Base-by-base conservation (phyloP, 2,888 invertebrate species). In the Sphaerophoria rueppellii region DNA sequence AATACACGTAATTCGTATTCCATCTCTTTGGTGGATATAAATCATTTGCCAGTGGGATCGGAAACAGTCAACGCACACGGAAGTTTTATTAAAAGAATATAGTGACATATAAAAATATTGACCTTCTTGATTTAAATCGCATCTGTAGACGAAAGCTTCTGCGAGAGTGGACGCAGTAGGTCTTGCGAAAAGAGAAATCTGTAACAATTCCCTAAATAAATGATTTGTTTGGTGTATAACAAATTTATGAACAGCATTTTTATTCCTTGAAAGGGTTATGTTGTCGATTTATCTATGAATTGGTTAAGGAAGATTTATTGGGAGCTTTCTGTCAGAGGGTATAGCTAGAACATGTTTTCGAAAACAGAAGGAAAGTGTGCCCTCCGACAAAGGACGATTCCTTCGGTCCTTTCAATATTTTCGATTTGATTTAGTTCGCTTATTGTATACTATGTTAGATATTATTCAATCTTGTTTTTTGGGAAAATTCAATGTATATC, bases 81-180 rank as follows among this genome's bases (percentile, higher is more conserved):
- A 48, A 32, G 50, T 65, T 65, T 34, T 46, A 48, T 50, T 50
- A 54, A 67, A 54, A 40, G 40, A 67, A 67, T n/a, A 54, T 52
- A 12, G 9, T 54, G 67, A 67, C 67, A 54, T 52, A 54, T n/a
- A 54, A 67, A 40, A 67, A 40, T 14, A 67, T 40, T 67, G 67
- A 67, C 67, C 67, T 67, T 54, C 37, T 14, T 65, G 14, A 16
- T 24, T 24, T 24, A 24, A 24, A 24, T 24, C 24, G 24, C 2
- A 24, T 24, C 24, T 24, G 24, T 24, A 24, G 24, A 24, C 1
- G 24, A 24, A 24, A 24, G 24, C 24, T 24, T 24, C 24, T 24
- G 24, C 24, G 35, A 43, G 4, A 46, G 9, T n/a, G n/a, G n/a
- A 40, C 32, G 40, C 43, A 9, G 37, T n/a, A 54, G n/a, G n/a